Conservation (phyloP, 1,140 invertebrate genomes). For the Odontomachus brunneus region DNA sequence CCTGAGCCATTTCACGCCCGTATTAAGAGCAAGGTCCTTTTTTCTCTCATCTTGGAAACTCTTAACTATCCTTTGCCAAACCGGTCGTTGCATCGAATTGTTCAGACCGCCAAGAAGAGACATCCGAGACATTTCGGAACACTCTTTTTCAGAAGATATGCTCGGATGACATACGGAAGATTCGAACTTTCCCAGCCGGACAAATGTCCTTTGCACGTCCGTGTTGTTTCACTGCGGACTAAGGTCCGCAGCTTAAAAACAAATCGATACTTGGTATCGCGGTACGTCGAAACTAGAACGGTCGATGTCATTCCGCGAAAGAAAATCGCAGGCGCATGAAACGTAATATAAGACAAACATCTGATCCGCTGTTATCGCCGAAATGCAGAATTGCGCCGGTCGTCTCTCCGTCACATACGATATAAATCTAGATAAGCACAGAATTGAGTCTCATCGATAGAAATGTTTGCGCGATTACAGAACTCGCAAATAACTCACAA, state of each 20-base stretch:
- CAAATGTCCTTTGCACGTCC: neutral
- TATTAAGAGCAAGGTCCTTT: constrained; percentile 14
- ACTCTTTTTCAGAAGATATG: neutral
- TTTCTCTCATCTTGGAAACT: constrained; percentile 6
- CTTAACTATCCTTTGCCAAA: neutral
- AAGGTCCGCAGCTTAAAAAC: neutral
- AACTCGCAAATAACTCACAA: neutral
- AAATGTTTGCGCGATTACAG: neutral
- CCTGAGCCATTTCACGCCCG: constrained; percentile 1
- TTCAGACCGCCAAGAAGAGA: neutral
- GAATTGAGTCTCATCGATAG: constrained; percentile 38
- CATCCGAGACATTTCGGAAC: constrained; percentile 4
- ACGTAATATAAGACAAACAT: constrained; percentile 22
- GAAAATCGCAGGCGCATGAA: neutral
- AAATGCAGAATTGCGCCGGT: neutral
- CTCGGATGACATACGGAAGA: neutral
- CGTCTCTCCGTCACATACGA: constrained; percentile 10
- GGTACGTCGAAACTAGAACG: neutral
- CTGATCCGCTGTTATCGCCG: constrained; percentile 31
- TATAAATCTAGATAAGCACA: constrained; percentile 23
- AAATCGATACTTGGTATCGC: constrained; percentile 9
- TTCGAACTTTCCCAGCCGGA: neutral
- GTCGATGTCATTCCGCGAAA: constrained; percentile 19
- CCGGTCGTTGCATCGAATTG: neutral
- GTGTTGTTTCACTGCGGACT: neutral